Percentiles rank a stretch among this genome's conserved stretches.
These are phyloP conservation scores for Sorex araneus DNA, from an alignment of 2,113 vertebrate species.

Conservation along the genomic window DNA sequence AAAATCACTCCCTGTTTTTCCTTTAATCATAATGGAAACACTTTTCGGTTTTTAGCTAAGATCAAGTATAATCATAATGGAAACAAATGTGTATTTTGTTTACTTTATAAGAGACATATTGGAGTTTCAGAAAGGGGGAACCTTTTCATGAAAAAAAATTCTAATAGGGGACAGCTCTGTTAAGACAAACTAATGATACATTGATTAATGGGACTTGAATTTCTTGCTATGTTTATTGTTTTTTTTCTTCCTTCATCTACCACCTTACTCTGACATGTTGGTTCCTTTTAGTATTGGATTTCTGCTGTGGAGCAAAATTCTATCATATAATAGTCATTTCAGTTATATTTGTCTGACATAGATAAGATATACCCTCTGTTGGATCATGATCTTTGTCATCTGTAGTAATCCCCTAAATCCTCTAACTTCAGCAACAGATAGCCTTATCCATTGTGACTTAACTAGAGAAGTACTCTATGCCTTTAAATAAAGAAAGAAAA, in stretches of 20 bases:
- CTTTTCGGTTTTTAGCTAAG: too few relatives aligned
- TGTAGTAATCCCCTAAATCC: conserved; percentile 26
- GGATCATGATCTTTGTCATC: conserved; percentile 16
- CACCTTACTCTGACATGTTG: conserved; percentile 56
- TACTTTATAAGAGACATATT: not conserved
- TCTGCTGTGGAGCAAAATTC: conserved; percentile 56
- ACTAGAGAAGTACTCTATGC: not conserved
- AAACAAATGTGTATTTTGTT: not conserved
- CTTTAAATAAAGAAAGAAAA: conserved; percentile 26
- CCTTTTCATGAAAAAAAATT: not conserved
- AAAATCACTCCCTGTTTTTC: not conserved
- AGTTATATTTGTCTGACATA: conserved; percentile 61
- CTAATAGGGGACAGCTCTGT: conserved; percentile 50
- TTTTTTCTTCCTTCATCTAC: not conserved
- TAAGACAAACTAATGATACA: conserved; percentile 66
- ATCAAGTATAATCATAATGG: too few relatives aligned
- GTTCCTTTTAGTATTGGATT: conserved; percentile 62
- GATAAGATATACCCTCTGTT: not conserved
- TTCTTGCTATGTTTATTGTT: not conserved
- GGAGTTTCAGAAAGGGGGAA: conserved; percentile 32
- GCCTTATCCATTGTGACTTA: conserved; percentile 57
- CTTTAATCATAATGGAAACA: not conserved
- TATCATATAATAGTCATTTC: not conserved
- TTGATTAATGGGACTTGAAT: conserved; percentile 57
- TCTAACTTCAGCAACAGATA: conserved; percentile 42